Base-by-base conservation (phyloP, 2,888 invertebrate genomes). In the Mechanitis mazaeus region DNA sequence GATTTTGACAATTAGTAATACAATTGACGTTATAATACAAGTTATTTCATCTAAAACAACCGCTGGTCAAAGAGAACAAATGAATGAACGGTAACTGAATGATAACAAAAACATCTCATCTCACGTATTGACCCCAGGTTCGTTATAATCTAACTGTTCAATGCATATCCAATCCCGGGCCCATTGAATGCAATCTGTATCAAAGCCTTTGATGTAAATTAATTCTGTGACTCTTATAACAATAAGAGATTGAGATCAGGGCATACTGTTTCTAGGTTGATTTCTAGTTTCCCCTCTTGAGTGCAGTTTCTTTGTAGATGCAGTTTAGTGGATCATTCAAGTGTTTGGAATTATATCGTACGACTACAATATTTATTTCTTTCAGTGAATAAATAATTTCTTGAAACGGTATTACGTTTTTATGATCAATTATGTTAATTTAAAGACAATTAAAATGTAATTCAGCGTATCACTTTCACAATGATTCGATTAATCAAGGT, bases 81-180 rank as follows among this genome's bases (percentile, higher is more conserved):
- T 45, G 45, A 31, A 4, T 7, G 12, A 59, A 56, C 45, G 42
- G 61, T 61, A 54, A 31, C 20, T 20, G 20, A 38, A 35, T 53
- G 57, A 54, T 59, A 61, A 55, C 59, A 64, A 63, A 61, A 57
- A 38, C 54, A 38, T 33, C 50, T 28, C 54, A 46, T 50, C 20
- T 42, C 59, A 54, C 35, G 56, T 61, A 59, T 54, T 61, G 61
- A 59, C 56, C 57, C 46, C 61, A 46, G 54, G 54, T 60, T 45
- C 42, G 55, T 56, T 54, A 82, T 84, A 78, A 83, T 81, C 79
- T 84, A 84, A 83, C 85, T 84, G 84, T 65, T 58, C 50, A 45
- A 80, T 75, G 71, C 75, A 35, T 35, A 75, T 76, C 77, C 76
- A 80, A 82, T 77, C 72, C 65, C 71, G 68, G 75, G 73, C 64